These are phyloP conservation scores for Alviniconcha strummeri DNA, from an alignment of 2,888 invertebrate species.

Conservation along the genomic window DNA sequence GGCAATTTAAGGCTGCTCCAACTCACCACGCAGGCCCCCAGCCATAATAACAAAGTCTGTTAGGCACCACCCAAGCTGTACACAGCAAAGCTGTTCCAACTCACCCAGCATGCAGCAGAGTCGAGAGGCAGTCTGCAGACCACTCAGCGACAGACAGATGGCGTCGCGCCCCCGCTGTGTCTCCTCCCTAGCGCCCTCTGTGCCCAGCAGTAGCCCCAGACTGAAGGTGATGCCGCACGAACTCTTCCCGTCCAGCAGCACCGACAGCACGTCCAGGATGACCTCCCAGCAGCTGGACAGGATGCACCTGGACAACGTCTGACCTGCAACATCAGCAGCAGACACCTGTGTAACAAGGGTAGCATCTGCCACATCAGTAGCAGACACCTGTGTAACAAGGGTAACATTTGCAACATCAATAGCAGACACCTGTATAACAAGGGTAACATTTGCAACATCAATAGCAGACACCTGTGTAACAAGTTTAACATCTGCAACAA, in stretches of 20 bases:
- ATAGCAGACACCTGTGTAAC: no score
- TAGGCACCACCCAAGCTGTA: no score
- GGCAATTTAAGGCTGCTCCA: no score
- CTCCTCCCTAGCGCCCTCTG: slow-evolving; percentile 75
- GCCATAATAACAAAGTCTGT: no score
- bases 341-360: background rate
- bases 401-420: no score
- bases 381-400: no score
- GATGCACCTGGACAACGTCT: slow-evolving; percentile 78
- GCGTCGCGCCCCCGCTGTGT: slow-evolving; percentile 81
- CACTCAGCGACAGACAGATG: slow-evolving; percentile 90
- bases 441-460: no score
- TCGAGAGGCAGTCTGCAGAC: slow-evolving; percentile 92
- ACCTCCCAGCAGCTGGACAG: slow-evolving; percentile 94
- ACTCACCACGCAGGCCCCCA: no score
- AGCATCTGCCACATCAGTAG: no score
- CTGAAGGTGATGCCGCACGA: slow-evolving; percentile 74
- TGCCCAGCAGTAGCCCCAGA: slow-evolving; percentile 73
- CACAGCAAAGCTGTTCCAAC: slow-evolving; percentile 19
- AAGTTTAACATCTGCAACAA: no score
- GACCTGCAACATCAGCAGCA: slow-evolving; percentile 50
- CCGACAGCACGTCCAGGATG: slow-evolving; percentile 90
- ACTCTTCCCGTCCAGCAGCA: slow-evolving; percentile 78
- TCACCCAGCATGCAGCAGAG: slow-evolving; percentile 88
- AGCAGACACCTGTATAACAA: no score